Base-by-base conservation (phyloP, 2,888 invertebrate species). In the Amphiduros pacificus region DNA sequence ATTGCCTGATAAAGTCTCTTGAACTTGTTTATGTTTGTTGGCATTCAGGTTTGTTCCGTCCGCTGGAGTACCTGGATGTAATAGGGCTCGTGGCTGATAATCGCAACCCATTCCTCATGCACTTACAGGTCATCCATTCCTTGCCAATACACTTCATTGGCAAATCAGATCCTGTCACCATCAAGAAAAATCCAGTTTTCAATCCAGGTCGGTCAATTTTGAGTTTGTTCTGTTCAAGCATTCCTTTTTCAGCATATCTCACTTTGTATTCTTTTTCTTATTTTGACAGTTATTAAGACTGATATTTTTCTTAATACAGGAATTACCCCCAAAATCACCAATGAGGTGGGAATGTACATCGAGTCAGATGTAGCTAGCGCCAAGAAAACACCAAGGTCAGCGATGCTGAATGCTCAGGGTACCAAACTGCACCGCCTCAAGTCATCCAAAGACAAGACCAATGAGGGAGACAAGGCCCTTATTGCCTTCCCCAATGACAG, bases 401-500 rank as follows among this genome's bases (percentile, higher is more conserved):
- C 80, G 3, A 66, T 79, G 27, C 70, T 74, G 11, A 76, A 77
- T 3, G 71, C 77, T 4, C 66, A 66, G 17, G 73, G 66, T 50
- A 71, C 76, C 14, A 73, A 71, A 29, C 66, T 79, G 14, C 78
- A 79, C 61, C 55, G 58, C 9, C 55, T 71, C 9, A 61, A 65
- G n/a, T 65, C 68, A 11, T 55, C 64, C 24, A 70, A 66, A 28
- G 32, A 53, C 9, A 64, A 64, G 31, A 61, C 63, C n/a, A 56
- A 54, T n/a, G 65, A 65, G 28, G n/a, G n/a, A n/a, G 50, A 54
- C n/a, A 59, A 63, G 2, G 69, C 72, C 1, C 71, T 73, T 58
- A 75, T 82, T n/a, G 76, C 81, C 2, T 78, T 80, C 63, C 82
- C 82, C 6, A 82, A 82, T 70, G 82, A 82, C 70, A 65, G 80